Evolutionary conservation across 1,140 invertebrate genomes (phyloP), one percentile per base, ranked within the genome.

Genomic region (Achroia grisella): DNA sequence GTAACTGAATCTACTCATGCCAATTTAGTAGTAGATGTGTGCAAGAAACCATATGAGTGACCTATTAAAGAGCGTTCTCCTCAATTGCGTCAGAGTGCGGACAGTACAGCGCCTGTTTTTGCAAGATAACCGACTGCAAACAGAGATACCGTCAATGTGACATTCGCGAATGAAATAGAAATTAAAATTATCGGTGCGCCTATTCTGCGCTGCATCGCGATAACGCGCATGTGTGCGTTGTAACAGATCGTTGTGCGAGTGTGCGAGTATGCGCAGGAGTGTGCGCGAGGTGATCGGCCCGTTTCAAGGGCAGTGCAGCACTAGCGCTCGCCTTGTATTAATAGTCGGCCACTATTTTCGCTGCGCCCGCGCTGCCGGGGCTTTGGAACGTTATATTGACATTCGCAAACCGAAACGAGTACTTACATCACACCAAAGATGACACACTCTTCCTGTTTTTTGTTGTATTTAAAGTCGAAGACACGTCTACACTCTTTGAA

Each of bases 301-400:
- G 70, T 68, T 80, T 83, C 79, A 83, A 83, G 79, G 79, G 77
- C 79, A 78, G 51, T 81, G 79, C 76, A 80, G 68, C 62, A 54
- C 78, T 76, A 78, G 71, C 70, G 76, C 71, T 76, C 49, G 53
- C 52, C 56, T 56, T 73, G 68, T 80, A 80, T 80, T 80, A 80
- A 83, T 83, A 83, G 79, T 78, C 67, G 71, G 66, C 72, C 72
- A 83, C 74, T 83, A 83, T 83, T 80, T 80, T 77, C 70, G 76
- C 79, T 60, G 51, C 71, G 66, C 63, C 56, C 13, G 35, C 35
- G 63, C 61, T 63, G 62, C 73, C 56, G 63, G 75, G 67, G 71
- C 71, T 74, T 71, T 68, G 75, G 70, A 72, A 71, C 71, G 72
- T 71, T 76, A 75, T 83, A 80, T 83, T 78, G 79, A 83, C 76